Conservation (phyloP, 2,113 vertebrate genomes). For the Phaethornis superciliosus region DNA sequence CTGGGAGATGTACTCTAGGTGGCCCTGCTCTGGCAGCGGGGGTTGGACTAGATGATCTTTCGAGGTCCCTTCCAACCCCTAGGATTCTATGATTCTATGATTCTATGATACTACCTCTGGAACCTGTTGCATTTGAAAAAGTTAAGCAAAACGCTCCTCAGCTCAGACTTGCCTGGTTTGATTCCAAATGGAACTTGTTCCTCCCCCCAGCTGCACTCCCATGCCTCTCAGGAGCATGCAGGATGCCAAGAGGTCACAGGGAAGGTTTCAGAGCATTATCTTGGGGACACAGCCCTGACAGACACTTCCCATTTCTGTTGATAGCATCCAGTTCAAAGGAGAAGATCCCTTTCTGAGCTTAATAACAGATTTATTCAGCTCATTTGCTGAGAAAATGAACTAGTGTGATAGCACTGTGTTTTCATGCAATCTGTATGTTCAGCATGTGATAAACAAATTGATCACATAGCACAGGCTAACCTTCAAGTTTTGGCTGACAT, state of each 20-base stretch:
- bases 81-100: no score
- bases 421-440: background rate
- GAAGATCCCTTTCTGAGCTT: background rate
- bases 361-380: background rate
- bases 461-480: background rate
- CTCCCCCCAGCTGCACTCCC: background rate
- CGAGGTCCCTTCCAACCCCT: no score
- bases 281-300: background rate
- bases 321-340: background rate
- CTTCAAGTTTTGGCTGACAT: background rate
- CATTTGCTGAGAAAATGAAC: background rate
- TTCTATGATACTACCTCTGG: no score
- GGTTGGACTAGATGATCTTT: no score
- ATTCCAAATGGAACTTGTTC: background rate
- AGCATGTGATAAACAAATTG: background rate
- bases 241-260: rapidly evolving
- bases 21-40: no score
- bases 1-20: no score
- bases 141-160: background rate
- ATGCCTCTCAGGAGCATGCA: background rate
- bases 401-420: background rate
- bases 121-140: background rate
- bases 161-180: background rate
- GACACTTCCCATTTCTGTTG: background rate
- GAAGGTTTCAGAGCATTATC: background rate